These are phyloP conservation scores for Hypocryptadius cinnamomeus DNA, from an alignment of 2,113 vertebrate species.

Conservation along the genomic window DNA sequence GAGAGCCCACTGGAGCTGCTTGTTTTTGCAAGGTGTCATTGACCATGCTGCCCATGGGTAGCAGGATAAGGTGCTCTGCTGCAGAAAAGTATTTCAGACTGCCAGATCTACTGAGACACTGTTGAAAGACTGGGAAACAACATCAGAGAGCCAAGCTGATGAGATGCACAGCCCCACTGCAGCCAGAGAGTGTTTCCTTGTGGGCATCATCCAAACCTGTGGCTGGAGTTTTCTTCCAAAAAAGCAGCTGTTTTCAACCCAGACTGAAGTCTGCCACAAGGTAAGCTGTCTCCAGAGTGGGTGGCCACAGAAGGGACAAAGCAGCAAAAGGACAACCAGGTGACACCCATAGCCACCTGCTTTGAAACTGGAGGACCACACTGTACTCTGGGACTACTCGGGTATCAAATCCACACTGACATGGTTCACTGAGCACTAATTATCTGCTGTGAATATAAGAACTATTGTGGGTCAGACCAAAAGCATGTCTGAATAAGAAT, in stretches of 20 bases:
- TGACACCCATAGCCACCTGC: neutral
- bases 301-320: neutral
- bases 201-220: neutral
- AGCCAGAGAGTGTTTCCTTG: neutral
- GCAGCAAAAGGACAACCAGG: neutral
- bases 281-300: neutral
- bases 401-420: neutral
- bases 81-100: neutral
- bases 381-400: neutral
- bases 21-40: neutral
- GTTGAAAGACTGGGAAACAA: neutral
- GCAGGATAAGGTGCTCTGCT: accelerated
- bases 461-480: neutral
- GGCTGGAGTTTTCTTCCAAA: neutral
- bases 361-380: neutral
- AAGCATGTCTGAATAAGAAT: neutral
- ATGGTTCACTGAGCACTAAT: neutral
- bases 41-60: neutral
- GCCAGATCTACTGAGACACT: neutral
- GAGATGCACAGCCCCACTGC: neutral
- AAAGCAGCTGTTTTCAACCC: neutral
- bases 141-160: neutral
- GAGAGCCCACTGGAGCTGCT: neutral
- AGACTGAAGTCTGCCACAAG: neutral
- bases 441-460: neutral